Evolutionary conservation across 2,113 vertebrate genomes (phyloP).

Genomic region (Hydrolagus affinis): DNA sequence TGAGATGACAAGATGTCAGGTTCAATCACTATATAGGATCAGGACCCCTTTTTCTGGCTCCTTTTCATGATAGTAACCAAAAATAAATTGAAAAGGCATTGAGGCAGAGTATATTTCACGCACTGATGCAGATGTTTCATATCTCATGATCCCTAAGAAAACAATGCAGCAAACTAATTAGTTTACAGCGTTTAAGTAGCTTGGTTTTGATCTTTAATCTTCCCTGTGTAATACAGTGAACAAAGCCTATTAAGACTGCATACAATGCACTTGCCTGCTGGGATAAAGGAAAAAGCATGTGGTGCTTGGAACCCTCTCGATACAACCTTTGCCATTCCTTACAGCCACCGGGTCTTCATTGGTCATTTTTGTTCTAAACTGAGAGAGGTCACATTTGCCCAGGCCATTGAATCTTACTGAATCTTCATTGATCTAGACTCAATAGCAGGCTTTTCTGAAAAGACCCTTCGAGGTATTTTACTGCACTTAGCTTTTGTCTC

Average conservation of each 20-base stretch:
- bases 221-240: constrained; percentile 61
- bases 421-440: neutral
- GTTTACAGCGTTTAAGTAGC: constrained; percentile 71
- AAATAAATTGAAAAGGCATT: constrained; percentile 70
- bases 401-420: neutral
- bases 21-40: constrained; percentile 46
- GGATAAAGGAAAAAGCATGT: neutral
- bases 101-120: constrained; percentile 67
- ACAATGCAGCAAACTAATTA: constrained; percentile 71
- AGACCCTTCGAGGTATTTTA: neutral
- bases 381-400: neutral
- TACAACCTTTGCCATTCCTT: neutral
- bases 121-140: constrained; percentile 58
- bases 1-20: constrained; percentile 53
- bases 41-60: constrained; percentile 45
- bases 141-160: constrained; percentile 67
- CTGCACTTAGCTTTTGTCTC: neutral
- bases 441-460: neutral
- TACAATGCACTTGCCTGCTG: constrained; percentile 33
- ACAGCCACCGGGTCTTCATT: neutral
- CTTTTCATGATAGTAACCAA: constrained; percentile 59
- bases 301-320: neutral
- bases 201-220: constrained; percentile 67
- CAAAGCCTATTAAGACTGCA: constrained; percentile 45
- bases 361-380: neutral